Base-by-base conservation (phyloP, 2,888 invertebrate species). In the Andrena praecox region DNA sequence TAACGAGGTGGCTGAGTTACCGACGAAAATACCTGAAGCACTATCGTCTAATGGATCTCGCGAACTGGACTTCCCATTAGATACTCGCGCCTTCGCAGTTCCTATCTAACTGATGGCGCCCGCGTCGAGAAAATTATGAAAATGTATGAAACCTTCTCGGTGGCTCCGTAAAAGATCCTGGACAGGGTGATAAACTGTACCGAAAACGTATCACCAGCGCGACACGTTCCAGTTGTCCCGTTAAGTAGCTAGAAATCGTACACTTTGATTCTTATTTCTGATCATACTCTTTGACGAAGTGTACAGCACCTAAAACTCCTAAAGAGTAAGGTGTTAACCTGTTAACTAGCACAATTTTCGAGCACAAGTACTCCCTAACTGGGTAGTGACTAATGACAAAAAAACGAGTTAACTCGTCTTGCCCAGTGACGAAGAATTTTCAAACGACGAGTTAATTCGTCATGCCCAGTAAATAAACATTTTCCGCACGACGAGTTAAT, bases 21-120 rank as follows among this genome's bases (percentile, higher is more conserved):
- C 27, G 80, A 63, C 63, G 48, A 82, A 80, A 82, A 76, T 76
- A 75, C 71, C 67, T 59, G 82, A 75, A 66, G 54, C 80, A 31
- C 62, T 82, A 80, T 82, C 82, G 68, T 67, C 54, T 76, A 76
- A 82, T 82, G 74, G 82, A 82, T 82, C 82, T 82, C 60, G 75
- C 71, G n/a, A 56, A 52, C 75, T 68, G 75, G 80, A 75, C 70
- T 71, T 71, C 68, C 75, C 80, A 80, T 82, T 80, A 71, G 56
- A 27, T 63, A 71, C 42, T 20, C 66, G 59, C 29, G 12, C 50
- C 33, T 66, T 31, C 24, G 35, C 10, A 8, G 29, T 6, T 10
- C 12, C n/a, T 52, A 31, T 63, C 68, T 63, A 78, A 80, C 78
- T 71, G 68, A 80, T 79, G 73, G 68, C 52, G 70, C 20, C 12